Conservation (phyloP, 2,797 vertebrate genomes). For the Synaphobranchus kaupii region DNA sequence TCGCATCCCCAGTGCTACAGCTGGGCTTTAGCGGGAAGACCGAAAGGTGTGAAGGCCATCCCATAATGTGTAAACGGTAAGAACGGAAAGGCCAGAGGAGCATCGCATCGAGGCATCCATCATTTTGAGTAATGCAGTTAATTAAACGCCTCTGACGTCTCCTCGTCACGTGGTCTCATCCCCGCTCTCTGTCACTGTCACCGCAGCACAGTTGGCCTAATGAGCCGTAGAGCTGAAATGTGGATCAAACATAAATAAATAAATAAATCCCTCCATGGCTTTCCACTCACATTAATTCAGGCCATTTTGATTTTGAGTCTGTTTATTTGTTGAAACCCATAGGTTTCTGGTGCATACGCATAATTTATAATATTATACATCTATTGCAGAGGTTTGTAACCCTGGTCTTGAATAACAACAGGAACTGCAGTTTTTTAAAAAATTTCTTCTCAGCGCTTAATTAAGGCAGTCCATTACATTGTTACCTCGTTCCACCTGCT, state of each 20-base stretch:
- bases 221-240: not conserved
- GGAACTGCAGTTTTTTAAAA: not conserved
- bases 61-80: not conserved
- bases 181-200: not conserved
- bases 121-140: constrained; percentile 6
- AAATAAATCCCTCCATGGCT: not conserved
- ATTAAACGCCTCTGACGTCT: not conserved
- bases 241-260: not conserved
- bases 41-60: not conserved
- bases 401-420: not conserved
- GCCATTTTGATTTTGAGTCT: not conserved
- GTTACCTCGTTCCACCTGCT: not conserved
- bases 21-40: not conserved
- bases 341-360: not conserved
- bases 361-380: not conserved
- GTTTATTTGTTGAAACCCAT: not conserved
- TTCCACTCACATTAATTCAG: not conserved
- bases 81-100: not conserved
- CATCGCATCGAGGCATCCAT: not conserved
- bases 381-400: not conserved
- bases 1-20: not conserved
- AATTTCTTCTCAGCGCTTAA: not conserved
- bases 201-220: not conserved
- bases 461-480: not conserved
- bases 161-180: not conserved